Evolutionary conservation across 2,888 invertebrate species (phyloP).

Genomic region (Sepiola atlantica): DNA sequence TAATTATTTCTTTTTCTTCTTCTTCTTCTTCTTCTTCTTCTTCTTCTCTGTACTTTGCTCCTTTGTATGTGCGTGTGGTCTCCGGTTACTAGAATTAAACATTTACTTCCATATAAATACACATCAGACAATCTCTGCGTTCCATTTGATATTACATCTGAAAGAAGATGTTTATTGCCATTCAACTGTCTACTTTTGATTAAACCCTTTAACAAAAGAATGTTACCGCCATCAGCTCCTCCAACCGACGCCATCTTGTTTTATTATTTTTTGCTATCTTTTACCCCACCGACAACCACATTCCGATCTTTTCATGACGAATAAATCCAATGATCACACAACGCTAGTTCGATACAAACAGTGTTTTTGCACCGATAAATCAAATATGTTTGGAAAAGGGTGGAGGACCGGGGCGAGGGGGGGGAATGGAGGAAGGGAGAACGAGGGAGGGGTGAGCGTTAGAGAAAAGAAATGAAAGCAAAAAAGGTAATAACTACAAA

Average conservation of each 20-base stretch:
- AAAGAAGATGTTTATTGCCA: constrained; percentile 1
- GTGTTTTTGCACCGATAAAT: not conserved
- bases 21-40: too few relatives aligned
- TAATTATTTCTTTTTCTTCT: too few relatives aligned
- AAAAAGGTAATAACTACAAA: not conserved
- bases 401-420: not conserved
- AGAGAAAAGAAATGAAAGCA: not conserved
- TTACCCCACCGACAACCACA: not conserved
- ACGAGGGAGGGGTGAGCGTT: not conserved
- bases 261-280: too few relatives aligned
- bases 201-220: not conserved
- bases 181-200: constrained; percentile 10
- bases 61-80: not conserved
- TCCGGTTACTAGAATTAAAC: not conserved
- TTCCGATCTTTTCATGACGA: not conserved
- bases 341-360: not conserved
- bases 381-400: not conserved
- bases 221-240: not conserved
- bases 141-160: not conserved
- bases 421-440: not conserved
- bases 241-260: not conserved
- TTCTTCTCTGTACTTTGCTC: not conserved
- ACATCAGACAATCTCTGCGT: not conserved
- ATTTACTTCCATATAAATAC: not conserved
- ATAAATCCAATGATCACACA: not conserved